Conservation (phyloP, 2,113 vertebrate species). For the Calonectris borealis region DNA sequence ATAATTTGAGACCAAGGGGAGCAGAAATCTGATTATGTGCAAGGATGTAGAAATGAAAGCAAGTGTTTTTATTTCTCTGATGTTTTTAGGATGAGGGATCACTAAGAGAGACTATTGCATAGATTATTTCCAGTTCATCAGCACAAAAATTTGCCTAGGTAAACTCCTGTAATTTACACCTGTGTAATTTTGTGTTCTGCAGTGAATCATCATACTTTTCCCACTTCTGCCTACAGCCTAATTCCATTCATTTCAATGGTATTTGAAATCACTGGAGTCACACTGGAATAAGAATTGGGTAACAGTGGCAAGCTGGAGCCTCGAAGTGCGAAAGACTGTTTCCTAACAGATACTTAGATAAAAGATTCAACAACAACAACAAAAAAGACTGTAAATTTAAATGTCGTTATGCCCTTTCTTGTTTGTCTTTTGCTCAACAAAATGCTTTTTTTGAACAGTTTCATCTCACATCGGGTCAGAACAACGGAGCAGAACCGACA, state of each 20-base stretch:
- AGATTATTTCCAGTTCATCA: background rate
- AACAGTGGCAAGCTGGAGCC: background rate
- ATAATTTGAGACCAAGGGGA: background rate
- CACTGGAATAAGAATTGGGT: background rate
- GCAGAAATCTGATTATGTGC: background rate
- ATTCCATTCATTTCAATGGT: background rate
- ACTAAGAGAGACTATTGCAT: background rate
- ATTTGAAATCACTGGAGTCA: background rate
- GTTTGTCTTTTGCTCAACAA: background rate
- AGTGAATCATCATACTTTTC: background rate
- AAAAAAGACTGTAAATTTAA: background rate
- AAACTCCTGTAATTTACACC: background rate
- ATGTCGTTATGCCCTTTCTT: background rate
- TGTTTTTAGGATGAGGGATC: background rate
- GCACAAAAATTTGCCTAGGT: background rate
- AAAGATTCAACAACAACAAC: background rate
- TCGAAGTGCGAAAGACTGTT: background rate
- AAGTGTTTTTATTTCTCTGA: background rate
- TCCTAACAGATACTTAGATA: background rate
- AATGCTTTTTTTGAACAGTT: background rate
- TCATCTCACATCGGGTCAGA: background rate
- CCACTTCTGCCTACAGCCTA: background rate
- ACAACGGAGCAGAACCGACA: background rate
- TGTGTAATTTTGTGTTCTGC: background rate
- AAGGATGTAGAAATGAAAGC: background rate